Evolutionary conservation across 2,888 invertebrate genomes (phyloP).

Genomic region (Aphrophora alni): DNA sequence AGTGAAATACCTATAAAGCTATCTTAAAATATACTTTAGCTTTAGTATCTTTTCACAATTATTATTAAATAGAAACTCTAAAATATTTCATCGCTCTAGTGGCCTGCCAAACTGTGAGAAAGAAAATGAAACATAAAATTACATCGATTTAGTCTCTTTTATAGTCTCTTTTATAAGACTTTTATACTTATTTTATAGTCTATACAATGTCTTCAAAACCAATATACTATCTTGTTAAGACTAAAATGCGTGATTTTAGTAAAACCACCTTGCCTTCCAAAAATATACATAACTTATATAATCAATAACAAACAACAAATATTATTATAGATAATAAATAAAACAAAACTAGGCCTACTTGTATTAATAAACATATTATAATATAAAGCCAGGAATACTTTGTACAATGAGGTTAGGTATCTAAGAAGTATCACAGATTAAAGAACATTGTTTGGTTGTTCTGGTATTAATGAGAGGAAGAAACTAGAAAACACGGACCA

Average conservation of each 20-base stretch:
- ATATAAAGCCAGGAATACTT: slow-evolving; percentile 1
- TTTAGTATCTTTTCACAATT: too few relatives aligned
- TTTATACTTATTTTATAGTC: not conserved
- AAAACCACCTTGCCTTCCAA: not conserved
- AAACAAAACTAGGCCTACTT: not conserved
- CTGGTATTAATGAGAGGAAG: slow-evolving; percentile 93
- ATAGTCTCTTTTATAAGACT: too few relatives aligned
- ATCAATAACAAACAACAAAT: not conserved
- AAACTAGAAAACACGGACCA: slow-evolving; percentile 94
- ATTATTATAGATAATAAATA: not conserved
- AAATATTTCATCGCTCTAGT: too few relatives aligned
- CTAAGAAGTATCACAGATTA: slow-evolving; percentile 52
- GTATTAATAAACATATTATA: not conserved
- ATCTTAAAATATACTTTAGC: too few relatives aligned
- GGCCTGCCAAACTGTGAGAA: too few relatives aligned
- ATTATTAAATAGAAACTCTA: too few relatives aligned
- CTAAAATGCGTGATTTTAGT: too few relatives aligned
- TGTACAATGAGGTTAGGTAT: not conserved
- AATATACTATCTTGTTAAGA: not conserved
- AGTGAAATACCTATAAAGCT: too few relatives aligned
- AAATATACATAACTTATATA: not conserved
- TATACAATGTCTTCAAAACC: not conserved
- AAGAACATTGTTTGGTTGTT: slow-evolving; percentile 71
- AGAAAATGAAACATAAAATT: not conserved
- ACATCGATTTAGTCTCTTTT: not conserved